These are phyloP conservation scores for Potorous gilbertii DNA, from an alignment of 2,797 vertebrate species.

Conservation along the genomic window DNA sequence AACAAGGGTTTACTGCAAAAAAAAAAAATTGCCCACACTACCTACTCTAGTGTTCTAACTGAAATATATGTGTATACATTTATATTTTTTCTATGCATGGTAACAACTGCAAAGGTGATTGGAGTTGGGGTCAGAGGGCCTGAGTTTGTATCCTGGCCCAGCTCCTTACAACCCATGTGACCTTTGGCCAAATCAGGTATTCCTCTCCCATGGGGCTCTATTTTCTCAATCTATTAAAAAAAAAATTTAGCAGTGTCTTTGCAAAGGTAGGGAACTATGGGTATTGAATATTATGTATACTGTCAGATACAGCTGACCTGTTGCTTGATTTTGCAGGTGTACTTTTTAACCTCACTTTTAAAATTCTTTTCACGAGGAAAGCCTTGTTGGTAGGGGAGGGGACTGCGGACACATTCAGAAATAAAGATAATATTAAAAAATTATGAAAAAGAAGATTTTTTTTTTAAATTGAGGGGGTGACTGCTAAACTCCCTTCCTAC, in stretches of 20 bases:
- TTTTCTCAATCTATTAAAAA: background rate
- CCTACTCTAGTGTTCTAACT: background rate
- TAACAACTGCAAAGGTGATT: background rate
- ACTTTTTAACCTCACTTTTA: background rate
- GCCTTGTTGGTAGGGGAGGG: background rate
- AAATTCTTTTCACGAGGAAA: background rate
- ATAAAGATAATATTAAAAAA: background rate
- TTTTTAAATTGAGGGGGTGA: background rate
- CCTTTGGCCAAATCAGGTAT: background rate
- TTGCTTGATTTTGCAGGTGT: background rate
- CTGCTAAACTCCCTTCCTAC: background rate
- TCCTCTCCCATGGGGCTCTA: background rate
- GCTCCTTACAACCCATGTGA: background rate
- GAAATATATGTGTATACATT: background rate
- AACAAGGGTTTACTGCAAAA: background rate
- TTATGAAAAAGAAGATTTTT: background rate
- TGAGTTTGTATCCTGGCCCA: background rate
- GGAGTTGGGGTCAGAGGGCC: background rate
- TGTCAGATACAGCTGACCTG: background rate
- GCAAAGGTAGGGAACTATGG: background rate
- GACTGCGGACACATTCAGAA: background rate
- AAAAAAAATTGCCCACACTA: background rate
- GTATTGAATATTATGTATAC: background rate
- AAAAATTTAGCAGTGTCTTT: background rate
- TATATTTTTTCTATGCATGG: background rate